phyloP scores from a whole-genome alignment of 2,113 vertebrate species.

The Heliornis fulica region DNA sequence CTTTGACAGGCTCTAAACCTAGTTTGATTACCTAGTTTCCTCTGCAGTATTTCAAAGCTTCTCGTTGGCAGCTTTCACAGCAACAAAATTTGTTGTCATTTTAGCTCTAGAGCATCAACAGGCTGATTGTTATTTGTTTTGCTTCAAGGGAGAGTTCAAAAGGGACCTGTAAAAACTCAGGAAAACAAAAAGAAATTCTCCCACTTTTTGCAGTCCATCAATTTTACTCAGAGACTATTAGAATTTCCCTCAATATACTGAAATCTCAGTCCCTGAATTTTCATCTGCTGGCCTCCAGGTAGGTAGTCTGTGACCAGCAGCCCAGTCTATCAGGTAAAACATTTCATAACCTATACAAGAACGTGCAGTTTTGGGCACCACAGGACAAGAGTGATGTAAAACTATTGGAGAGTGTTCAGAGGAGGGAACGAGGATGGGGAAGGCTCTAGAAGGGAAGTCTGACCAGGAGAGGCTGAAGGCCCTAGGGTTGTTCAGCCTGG shows the following conservation, averaged over 20 bases:
- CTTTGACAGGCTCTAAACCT: neutral
- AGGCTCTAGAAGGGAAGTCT: too few species aligned
- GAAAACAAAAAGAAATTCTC: neutral
- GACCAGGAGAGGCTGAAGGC: too few species aligned
- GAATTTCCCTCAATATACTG: neutral
- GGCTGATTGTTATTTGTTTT: neutral
- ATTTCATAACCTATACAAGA: neutral
- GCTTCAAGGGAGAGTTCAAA: neutral
- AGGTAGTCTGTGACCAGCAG: neutral
- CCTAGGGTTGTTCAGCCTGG: too few species aligned
- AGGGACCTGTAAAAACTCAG: neutral
- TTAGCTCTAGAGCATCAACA: neutral
- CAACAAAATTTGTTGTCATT: neutral
- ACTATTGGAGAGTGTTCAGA: too few species aligned
- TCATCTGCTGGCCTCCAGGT: neutral
- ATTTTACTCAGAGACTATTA: neutral
- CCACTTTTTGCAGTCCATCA: neutral
- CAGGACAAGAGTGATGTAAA: too few species aligned
- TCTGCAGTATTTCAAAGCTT: neutral
- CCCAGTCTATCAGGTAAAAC: neutral
- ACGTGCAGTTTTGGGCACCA: too few species aligned
- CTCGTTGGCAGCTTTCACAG: neutral
- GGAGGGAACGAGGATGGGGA: too few species aligned
- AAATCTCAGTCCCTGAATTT: neutral
- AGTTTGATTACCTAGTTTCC: neutral